Conservation (phyloP, 2,797 vertebrate species). For the Cirrhinus mrigala region DNA sequence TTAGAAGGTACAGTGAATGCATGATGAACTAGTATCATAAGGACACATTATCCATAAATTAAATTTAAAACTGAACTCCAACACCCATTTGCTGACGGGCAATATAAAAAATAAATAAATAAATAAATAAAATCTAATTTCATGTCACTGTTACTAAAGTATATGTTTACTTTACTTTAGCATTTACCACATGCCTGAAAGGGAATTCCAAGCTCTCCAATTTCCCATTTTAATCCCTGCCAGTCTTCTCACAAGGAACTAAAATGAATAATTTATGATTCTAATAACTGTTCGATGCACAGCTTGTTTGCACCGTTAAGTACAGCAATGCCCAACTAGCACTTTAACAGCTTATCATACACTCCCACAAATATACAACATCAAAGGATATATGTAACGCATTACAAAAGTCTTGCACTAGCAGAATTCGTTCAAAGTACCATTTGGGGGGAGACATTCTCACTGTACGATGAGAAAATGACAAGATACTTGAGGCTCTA, state of each 20-base stretch:
- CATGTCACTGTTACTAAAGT: neutral
- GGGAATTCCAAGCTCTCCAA: neutral
- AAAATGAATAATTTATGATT: neutral
- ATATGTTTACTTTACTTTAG: constrained; percentile 2
- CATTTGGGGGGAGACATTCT: neutral
- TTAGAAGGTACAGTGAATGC: neutral
- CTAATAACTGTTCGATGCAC: neutral
- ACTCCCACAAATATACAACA: neutral
- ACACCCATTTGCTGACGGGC: neutral
- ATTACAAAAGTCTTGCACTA: neutral
- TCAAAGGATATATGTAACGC: neutral
- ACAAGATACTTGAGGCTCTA: neutral
- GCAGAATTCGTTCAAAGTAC: neutral
- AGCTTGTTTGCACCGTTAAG: neutral
- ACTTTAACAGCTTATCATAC: neutral
- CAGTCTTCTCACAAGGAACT: constrained; percentile 1
- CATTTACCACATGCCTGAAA: neutral
- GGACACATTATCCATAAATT: neutral
- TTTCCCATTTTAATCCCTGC: neutral
- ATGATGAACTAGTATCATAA: neutral
- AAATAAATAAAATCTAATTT: neutral
- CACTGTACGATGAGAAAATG: neutral
- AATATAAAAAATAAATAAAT: neutral
- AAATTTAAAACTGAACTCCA: neutral
- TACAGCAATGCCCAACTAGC: neutral